Evolutionary conservation across 1,140 invertebrate species (phyloP).

Genomic region (Drosophila gunungcola): DNA sequence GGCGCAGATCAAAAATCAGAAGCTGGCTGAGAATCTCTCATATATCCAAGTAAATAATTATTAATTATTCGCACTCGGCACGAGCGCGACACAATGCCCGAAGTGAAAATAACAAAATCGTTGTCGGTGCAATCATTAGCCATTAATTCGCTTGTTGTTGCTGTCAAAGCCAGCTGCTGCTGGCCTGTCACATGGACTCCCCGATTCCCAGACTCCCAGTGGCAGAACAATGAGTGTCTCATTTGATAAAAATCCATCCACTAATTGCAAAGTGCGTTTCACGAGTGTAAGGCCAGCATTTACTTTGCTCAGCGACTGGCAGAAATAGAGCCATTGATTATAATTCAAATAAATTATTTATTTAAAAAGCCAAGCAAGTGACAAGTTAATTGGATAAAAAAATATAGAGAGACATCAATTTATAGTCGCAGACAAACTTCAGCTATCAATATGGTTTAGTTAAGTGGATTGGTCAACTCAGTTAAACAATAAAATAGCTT

Average conservation of each 20-base stretch:
- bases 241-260: conserved; percentile 6
- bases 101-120: conserved; percentile 22
- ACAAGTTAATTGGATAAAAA: too few relatives aligned
- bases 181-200: conserved; percentile 33
- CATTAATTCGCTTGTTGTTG: conserved; percentile 42
- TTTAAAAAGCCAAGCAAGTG: background rate
- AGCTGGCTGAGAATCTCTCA: conserved; percentile 16
- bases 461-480: background rate
- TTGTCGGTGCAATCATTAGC: conserved; percentile 41
- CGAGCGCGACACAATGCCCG: conserved; percentile 17
- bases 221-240: conserved; percentile 35
- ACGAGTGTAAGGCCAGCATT: background rate
- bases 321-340: background rate
- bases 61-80: conserved; percentile 41
- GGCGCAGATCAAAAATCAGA: conserved; percentile 19
- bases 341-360: background rate
- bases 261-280: conserved; percentile 31
- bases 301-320: background rate
- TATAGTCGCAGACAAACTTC: background rate
- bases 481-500: background rate
- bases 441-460: background rate
- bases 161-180: conserved; percentile 2
- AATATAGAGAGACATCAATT: background rate
- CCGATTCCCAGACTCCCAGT: conserved; percentile 6
- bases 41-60: conserved; percentile 14